A percentile compares a stretch with the other conserved stretches of the same genome.
phyloP scores from a whole-genome alignment of 2,888 invertebrate genomes.

The Acrocera orbiculus region DNA sequence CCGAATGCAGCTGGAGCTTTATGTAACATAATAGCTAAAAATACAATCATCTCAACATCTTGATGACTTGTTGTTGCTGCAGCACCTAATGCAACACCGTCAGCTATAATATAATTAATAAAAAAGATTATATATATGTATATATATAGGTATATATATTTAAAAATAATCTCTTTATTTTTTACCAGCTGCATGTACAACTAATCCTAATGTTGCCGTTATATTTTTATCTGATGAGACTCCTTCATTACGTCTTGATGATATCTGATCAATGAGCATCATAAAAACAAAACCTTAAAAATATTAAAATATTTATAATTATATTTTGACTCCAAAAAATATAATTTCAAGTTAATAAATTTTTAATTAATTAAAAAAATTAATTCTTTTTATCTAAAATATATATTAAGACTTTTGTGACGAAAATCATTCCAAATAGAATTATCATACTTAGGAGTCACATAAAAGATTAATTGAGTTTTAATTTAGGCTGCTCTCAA shows the following conservation, averaged over 20 bases:
- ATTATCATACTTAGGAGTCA: too few relatives aligned
- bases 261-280: constrained; percentile 83
- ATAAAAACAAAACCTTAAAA: constrained; percentile 80
- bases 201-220: constrained; percentile 90
- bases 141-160: too few relatives aligned
- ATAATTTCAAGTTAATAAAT: background rate
- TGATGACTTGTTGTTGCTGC: constrained; percentile 92
- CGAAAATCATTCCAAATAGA: too few relatives aligned
- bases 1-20: constrained; percentile 99
- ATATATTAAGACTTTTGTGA: too few relatives aligned
- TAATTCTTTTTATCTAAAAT: too few relatives aligned
- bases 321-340: constrained; percentile 9
- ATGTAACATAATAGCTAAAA: constrained; percentile 96
- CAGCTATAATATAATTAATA: constrained; percentile 41
- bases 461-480: too few relatives aligned
- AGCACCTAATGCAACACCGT: constrained; percentile 95
- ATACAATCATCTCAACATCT: constrained; percentile 94
- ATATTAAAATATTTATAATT: background rate
- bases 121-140: constrained; percentile 3
- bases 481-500: too few relatives aligned
- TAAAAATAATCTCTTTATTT: background rate
- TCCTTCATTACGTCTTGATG: constrained; percentile 39
- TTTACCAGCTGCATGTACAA: constrained; percentile 97
- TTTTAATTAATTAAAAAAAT: too few relatives aligned
- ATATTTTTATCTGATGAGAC: constrained; percentile 49